These are phyloP conservation scores for Choristoneura rosaceana DNA, from an alignment of 2,888 invertebrate genomes.

Conservation along the genomic window DNA sequence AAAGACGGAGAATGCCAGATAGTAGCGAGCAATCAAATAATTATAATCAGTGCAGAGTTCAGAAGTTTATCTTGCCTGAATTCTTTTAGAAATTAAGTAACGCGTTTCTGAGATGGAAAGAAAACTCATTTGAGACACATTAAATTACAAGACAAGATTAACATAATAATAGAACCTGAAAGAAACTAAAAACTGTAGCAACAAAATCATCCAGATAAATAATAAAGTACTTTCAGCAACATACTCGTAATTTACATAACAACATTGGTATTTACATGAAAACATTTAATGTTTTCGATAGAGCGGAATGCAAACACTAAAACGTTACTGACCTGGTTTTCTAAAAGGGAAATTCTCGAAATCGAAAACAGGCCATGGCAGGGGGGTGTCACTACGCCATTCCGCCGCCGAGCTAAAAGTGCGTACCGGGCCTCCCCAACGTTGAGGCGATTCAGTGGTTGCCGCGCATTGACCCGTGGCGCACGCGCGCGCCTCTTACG, in stretches of 20 bases:
- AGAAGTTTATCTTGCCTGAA: not conserved
- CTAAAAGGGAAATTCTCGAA: slow-evolving; percentile 28
- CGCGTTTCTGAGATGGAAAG: not conserved
- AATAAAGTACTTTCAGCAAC: not conserved
- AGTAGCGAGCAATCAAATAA: not conserved
- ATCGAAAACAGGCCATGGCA: slow-evolving; percentile 31
- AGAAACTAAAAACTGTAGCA: not conserved
- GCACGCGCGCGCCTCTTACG: too few species aligned
- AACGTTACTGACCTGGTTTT: slow-evolving; percentile 19
- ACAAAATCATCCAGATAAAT: not conserved
- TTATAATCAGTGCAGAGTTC: not conserved
- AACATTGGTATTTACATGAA: slow-evolving; percentile 7
- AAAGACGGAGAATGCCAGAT: not conserved
- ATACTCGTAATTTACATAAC: slow-evolving; percentile 33
- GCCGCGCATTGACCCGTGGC: too few species aligned
- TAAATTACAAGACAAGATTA: not conserved
- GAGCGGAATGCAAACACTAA: slow-evolving; percentile 28
- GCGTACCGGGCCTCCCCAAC: too few species aligned
- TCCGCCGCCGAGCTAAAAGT: too few species aligned
- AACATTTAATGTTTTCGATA: slow-evolving; percentile 30
- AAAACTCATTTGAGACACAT: not conserved
- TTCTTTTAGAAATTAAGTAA: too few species aligned
- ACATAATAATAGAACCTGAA: not conserved
- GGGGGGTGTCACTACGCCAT: too few species aligned
- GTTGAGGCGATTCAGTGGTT: too few species aligned